Percentiles rank a stretch among this genome's conserved stretches.
phyloP scores from a whole-genome alignment of 2,113 vertebrate species.

The Coreoperca whiteheadi region DNA sequence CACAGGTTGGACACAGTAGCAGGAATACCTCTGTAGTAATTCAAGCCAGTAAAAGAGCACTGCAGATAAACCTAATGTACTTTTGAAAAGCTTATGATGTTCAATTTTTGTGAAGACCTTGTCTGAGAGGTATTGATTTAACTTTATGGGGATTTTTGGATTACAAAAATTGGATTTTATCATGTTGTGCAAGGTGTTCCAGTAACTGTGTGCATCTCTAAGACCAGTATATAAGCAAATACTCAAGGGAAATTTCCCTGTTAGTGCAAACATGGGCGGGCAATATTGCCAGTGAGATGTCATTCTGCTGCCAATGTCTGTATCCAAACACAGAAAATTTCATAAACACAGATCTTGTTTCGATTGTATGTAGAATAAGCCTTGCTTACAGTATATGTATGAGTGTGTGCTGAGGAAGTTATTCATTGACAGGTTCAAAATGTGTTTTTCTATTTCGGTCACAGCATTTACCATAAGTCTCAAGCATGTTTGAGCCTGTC shows the following conservation, averaged over 20 bases:
- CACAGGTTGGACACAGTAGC: constrained; percentile 28
- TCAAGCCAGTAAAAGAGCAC: background rate
- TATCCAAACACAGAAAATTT: constrained; percentile 8
- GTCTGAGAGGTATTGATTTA: constrained; percentile 24
- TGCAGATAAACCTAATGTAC: background rate
- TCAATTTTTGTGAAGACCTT: background rate
- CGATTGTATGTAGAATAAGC: fast-evolving
- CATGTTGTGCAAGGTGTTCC: background rate
- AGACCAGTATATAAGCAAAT: constrained; percentile 7
- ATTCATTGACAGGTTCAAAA: background rate
- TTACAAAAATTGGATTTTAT: constrained; percentile 7
- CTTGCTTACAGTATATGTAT: background rate
- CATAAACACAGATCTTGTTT: background rate
- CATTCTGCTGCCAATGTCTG: background rate
- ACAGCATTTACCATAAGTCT: background rate
- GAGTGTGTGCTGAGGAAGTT: background rate
- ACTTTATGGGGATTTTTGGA: background rate
- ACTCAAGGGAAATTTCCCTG: constrained; percentile 29
- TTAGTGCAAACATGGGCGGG: constrained; percentile 24
- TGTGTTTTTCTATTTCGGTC: background rate
- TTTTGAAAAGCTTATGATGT: background rate
- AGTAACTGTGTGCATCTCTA: constrained; percentile 12
- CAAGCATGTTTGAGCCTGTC: background rate
- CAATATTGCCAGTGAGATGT: background rate
- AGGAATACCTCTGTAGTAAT: constrained; percentile 8